Base-by-base conservation (phyloP, 2,113 vertebrate genomes). In the Aix galericulata region DNA sequence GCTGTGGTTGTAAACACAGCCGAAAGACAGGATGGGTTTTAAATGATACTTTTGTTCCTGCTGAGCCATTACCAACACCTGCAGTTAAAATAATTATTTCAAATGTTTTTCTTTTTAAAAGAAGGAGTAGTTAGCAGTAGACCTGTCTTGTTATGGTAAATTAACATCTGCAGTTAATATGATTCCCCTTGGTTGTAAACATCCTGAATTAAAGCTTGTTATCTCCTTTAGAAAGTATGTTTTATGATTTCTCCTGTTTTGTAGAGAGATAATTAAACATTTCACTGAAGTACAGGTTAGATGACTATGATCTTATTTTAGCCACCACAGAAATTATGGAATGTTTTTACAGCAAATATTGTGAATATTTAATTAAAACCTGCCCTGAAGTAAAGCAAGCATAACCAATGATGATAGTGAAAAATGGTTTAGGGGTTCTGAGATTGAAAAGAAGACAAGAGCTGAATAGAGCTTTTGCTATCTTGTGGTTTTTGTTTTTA, bases 41-140 rank as follows among this genome's bases (percentile, higher is more conserved):
- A 97, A 97, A 95, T 86, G 27, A 73, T 85, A 82, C 79, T 97
- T 97, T 93, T 86, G 76, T 97, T 97, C 94, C 89, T 96, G 91
- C 94, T 95, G 88, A 96, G 92, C 62, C 86, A 93, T 92, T 94
- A 96, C 66, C 63, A 97, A 84, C 89, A 96, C 68, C 86, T 96
- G 94, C 79, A 95, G 89, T 97, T 96, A 96, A 97, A 97, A 98
- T 95, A 96, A 95, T 97, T 97, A 96, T 94, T 96, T 94, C 88
- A 92, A 96, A 92, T 90, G 69, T 94, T 96, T 91, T 95, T 93
- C 89, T 91, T 97, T 97, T 91, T 55, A 90, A 97, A 96, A 96
- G 83, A 95, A 96, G 85, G 50, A 95, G 80, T 76, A 95, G 87
- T 91, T 96, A 89, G 89, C 91, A 94, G 81, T 80, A 96, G 86